phyloP scores from a whole-genome alignment of 35 echinoderm and acorn worm genomes.

The Apostichopus californicus region DNA sequence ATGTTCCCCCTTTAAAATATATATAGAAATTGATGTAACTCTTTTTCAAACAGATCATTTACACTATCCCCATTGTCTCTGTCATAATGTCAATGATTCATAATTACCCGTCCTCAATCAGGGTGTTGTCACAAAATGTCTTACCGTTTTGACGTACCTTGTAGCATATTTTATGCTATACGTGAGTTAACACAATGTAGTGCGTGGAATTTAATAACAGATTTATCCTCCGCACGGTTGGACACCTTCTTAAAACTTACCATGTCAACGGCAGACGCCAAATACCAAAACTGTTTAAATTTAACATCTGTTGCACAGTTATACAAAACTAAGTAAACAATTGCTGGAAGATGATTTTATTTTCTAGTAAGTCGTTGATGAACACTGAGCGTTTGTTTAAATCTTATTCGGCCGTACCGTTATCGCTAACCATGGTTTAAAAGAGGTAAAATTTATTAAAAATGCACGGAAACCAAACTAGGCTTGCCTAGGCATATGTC shows the following conservation, averaged over 20 bases:
- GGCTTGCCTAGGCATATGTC: too few species aligned
- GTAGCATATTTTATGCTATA: not conserved
- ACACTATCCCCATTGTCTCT: too few species aligned
- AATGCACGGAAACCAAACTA: not conserved
- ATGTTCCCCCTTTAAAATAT: too few species aligned
- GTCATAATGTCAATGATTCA: too few species aligned
- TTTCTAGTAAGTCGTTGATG: not conserved
- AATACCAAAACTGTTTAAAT: not conserved
- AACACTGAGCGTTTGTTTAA: not conserved
- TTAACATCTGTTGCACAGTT: not conserved
- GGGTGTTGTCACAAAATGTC: not conserved
- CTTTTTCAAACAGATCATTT: too few species aligned
- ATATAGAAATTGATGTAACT: too few species aligned
- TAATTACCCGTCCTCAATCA: too few species aligned
- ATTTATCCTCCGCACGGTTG: not conserved
- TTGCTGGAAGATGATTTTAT: not conserved
- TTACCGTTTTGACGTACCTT: not conserved
- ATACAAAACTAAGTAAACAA: not conserved
- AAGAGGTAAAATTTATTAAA: not conserved
- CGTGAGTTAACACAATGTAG: not conserved
- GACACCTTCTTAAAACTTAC: not conserved
- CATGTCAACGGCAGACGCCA: not conserved
- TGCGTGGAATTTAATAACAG: not conserved
- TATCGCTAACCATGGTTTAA: not conserved
- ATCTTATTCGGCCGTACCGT: not conserved